Evolutionary conservation across 2,113 vertebrate species (phyloP).

Genomic region (Microtus oregoni): DNA sequence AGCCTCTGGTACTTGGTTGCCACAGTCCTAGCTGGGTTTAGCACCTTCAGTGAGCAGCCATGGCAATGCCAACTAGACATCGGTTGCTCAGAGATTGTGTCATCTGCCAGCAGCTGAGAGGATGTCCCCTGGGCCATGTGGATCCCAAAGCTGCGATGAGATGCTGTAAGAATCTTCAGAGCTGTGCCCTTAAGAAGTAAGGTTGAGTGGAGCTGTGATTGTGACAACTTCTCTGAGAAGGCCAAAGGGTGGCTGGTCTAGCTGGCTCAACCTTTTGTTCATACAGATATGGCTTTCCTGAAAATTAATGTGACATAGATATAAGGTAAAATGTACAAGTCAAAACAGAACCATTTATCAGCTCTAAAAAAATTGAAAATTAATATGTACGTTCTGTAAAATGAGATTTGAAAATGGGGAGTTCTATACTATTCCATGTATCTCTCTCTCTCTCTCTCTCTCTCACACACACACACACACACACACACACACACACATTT

Average conservation of each 20-base stretch:
- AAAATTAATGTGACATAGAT: not conserved
- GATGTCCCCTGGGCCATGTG: too few relatives aligned
- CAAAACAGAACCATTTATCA: not conserved
- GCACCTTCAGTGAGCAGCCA: too few relatives aligned
- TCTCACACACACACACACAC: too few relatives aligned
- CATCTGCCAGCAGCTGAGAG: fast-evolving
- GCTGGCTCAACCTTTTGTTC: not conserved
- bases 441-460: too few relatives aligned
- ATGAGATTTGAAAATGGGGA: not conserved
- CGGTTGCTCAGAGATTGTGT: not conserved
- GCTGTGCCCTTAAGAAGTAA: not conserved
- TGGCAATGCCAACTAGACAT: too few relatives aligned
- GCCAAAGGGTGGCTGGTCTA: too few relatives aligned
- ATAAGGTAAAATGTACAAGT: not conserved
- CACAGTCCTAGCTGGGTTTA: not conserved
- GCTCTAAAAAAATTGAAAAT: not conserved
- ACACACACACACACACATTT: too few relatives aligned
- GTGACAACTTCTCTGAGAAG: fast-evolving
- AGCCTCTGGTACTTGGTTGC: not conserved
- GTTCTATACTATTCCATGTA: not conserved
- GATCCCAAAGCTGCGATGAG: not conserved
- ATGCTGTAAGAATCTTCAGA: fast-evolving
- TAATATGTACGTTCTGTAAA: not conserved
- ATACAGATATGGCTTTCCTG: not conserved
- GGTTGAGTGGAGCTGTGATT: fast-evolving